Conservation (phyloP, 1,140 invertebrate genomes). For the Zaprionus tsacasi region DNA sequence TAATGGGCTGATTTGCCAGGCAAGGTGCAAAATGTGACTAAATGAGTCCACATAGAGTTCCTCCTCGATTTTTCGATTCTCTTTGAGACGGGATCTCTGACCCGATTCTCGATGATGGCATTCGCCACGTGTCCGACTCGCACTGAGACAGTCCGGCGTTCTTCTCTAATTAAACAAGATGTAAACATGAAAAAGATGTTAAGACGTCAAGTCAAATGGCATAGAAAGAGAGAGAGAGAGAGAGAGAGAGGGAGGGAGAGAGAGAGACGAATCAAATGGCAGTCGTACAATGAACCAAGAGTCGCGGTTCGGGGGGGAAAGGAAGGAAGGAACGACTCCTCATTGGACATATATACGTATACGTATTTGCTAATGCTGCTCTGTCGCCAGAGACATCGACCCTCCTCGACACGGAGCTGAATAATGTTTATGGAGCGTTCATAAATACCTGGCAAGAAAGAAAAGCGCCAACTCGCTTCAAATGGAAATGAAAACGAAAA, state of each 20-base stretch:
- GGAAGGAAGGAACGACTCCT: not conserved
- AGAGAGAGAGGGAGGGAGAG: slow-evolving; percentile 5
- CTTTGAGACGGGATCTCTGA: not conserved
- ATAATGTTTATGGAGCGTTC: slow-evolving; percentile 34
- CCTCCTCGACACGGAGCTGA: not conserved
- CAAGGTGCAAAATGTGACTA: slow-evolving; percentile 2
- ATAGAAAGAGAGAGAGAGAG: slow-evolving; percentile 16
- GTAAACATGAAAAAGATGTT: slow-evolving; percentile 73
- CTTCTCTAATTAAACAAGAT: slow-evolving; percentile 65
- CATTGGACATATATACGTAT: not conserved
- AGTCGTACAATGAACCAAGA: slow-evolving; percentile 44
- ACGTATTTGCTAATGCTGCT: not conserved
- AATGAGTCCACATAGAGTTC: not conserved
- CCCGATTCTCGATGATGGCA: slow-evolving; percentile 5
- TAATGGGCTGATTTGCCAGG: slow-evolving; percentile 6
- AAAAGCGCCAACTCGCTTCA: slow-evolving; percentile 6
- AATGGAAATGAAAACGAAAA: slow-evolving; percentile 37
- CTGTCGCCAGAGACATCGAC: slow-evolving; percentile 17
- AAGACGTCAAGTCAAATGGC: slow-evolving; percentile 53
- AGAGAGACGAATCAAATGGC: slow-evolving; percentile 51
- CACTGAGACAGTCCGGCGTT: not conserved
- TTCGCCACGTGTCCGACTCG: not conserved
- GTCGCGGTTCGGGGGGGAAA: not conserved
- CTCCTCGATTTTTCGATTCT: not conserved
- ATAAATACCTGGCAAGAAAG: slow-evolving; percentile 50